Base-by-base conservation (phyloP, 2,888 invertebrate genomes). In the Pachycephus smyrnensis region DNA sequence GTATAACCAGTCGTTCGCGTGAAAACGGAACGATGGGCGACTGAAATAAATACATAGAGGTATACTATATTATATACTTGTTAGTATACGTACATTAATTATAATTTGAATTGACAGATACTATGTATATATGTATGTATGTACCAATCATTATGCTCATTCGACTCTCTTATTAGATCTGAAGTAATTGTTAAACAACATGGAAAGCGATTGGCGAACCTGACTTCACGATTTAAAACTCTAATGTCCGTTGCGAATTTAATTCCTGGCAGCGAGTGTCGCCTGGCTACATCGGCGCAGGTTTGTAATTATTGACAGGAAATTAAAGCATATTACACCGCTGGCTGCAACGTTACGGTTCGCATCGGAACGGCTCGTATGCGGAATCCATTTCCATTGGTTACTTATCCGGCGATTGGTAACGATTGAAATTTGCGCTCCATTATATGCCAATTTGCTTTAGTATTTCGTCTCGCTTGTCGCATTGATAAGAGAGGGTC, bases 241-340 rank as follows among this genome's bases (percentile, higher is more conserved):
- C 55, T 23, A 23, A 55, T 23, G 55, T 55, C 55, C 15, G 55
- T 55, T 55, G 55, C 55, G 23, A 23, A 55, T 55, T 55, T 55
- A 55, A 55, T 55, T 55, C 6, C 55, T 55, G 23, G 55, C 55
- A 55, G 55, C 2, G 55, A 55, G 9, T 55, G 55, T 23, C 15
- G 55, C 23, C 55, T 55, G 23, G 23, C 31, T 71, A 12, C 71
- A 9, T 33, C 12, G 71, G 71, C 71, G 12, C 76, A 75, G 75
- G 75, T 81, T 85, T 79, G 80, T 83, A 84, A 85, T 86, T 84
- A 85, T 85, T 80, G 84, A 80, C 82, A 84, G 84, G 85, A 86
- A 85, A 85, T 85, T 84, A 84, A 83, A 82, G 83, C 80, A 80
- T 81, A 80, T 84, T 81, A 80, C 82, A 79, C 79, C 76, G 69